Base-by-base conservation (phyloP, 2,113 vertebrate species). In the Tyto alba region DNA sequence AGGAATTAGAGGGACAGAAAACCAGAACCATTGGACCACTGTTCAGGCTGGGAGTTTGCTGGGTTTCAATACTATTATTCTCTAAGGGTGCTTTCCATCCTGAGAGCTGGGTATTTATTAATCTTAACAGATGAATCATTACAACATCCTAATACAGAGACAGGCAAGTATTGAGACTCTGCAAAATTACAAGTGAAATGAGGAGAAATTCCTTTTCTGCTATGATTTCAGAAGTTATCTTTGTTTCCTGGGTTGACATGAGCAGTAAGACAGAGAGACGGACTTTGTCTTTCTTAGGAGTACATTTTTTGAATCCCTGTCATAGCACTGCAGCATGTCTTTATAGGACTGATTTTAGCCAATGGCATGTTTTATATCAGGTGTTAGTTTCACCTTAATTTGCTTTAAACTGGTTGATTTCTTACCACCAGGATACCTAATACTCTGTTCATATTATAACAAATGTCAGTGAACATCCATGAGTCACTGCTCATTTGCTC, bases 391-490 rank as follows among this genome's bases (percentile, higher is more conserved):
- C 41, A 74, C 64, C 74, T 71, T 86, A 5, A 47, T 73, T 95
- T 94, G 91, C 48, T 68, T 82, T 82, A 91, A 91, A 68, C 13
- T 48, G 81, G 40, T 80, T 90, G 20, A 85, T 74, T 91, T 93
- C 92, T 94, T 96, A 92, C 53, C 22, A 67, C 74, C 50, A 85
- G 34, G 50, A 47, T 87, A 92, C 86, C 30, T 56, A 76, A 57
- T 73, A 72, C 23, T 93, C 81, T 87, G 34, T 55, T 94, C 91
- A 81, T 41, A 88, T 97, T 96, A 88, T 68, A 62, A 91, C 40
- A 97, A 97, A 96, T 96, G 93, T 96, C 96, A 96, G 36, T 75
- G 96, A 92, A 96, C 63, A 89, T 85, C 90, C 56, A 69, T 75
- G 90, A 95, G 66, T 94, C 77, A 91, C 57, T 75, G 90, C 32